A percentile compares a stretch with the other conserved stretches of the same genome.
phyloP scores from a whole-genome alignment of 1,140 invertebrate species.

The Odontomachus brunneus region DNA sequence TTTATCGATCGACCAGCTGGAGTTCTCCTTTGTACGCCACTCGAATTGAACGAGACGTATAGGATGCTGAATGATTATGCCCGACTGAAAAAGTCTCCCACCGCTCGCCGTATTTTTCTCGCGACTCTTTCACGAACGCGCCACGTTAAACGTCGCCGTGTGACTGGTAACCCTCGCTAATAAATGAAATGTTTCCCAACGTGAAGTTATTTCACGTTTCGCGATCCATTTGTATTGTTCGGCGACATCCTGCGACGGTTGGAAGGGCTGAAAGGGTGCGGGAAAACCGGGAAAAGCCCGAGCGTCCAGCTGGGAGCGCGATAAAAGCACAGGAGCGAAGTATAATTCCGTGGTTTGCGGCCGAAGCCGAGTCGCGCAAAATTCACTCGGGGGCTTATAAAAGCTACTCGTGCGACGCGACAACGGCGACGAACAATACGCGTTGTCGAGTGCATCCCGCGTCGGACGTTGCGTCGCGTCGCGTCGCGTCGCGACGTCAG shows the following conservation, averaged over 20 bases:
- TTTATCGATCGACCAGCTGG: neutral
- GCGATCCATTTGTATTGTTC: conserved; percentile 24
- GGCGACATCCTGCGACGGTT: neutral
- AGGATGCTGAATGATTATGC: too few species aligned
- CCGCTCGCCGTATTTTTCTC: too few species aligned
- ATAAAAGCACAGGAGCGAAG: conserved; percentile 43
- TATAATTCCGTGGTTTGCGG: conserved; percentile 54
- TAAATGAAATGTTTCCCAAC: neutral
- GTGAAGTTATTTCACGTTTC: conserved; percentile 5
- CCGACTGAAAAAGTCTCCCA: too few species aligned
- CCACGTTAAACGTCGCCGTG: neutral
- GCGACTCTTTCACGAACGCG: neutral
- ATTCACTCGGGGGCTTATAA: conserved; percentile 53
- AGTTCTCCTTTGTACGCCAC: neutral
- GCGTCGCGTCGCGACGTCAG: neutral
- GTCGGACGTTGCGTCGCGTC: neutral
- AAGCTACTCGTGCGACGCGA: conserved; percentile 44
- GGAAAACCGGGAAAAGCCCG: conserved; percentile 15
- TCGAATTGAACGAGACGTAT: conserved; percentile 10
- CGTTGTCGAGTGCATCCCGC: conserved; percentile 11
- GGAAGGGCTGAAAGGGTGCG: neutral
- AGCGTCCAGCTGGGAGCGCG: conserved; percentile 11
- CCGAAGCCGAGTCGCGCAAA: conserved; percentile 29
- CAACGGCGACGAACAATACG: conserved; percentile 36
- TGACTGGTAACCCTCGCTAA: conserved; percentile 11